Percentiles rank a stretch among this genome's conserved stretches.
Evolutionary conservation across 2,113 vertebrate genomes (phyloP).

Genomic region (Thunnus thynnus): DNA sequence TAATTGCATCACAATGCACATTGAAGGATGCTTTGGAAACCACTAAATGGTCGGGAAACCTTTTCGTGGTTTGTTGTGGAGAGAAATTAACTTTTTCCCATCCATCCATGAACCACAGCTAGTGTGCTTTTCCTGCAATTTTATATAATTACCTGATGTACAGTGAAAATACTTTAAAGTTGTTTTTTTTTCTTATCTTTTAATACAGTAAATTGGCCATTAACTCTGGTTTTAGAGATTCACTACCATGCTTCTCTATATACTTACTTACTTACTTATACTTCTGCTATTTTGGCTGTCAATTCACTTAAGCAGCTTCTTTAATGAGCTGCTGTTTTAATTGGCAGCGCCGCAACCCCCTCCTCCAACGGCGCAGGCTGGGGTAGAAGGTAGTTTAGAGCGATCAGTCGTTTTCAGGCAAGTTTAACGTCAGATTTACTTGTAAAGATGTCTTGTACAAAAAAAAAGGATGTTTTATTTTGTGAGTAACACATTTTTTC

Average conservation of each 20-base stretch:
- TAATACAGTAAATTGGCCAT: conserved; percentile 65
- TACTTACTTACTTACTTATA: not conserved
- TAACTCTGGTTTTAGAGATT: conserved; percentile 54
- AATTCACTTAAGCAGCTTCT: conserved; percentile 47
- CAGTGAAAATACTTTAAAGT: conserved; percentile 18
- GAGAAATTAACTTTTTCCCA: not conserved
- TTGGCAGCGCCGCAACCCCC: conserved; percentile 39
- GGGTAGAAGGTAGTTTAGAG: conserved; percentile 34
- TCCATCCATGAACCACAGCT: conserved; percentile 29
- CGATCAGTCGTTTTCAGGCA: conserved; percentile 24
- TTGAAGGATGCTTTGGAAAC: conserved; percentile 22
- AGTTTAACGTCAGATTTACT: not conserved
- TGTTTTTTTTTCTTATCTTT: conserved; percentile 40
- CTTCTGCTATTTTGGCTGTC: conserved; percentile 54
- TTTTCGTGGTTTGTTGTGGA: not conserved
- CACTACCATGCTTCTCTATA: conserved; percentile 29
- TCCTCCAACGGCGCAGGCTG: conserved; percentile 13
- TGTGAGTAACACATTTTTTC: not conserved
- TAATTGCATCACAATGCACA: conserved; percentile 42
- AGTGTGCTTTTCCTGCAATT: conserved; percentile 13
- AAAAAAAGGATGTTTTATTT: conserved; percentile 1
- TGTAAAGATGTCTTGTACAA: not conserved
- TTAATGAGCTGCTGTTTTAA: conserved; percentile 66
- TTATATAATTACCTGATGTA: conserved; percentile 49
- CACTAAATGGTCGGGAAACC: not conserved